Base-by-base conservation (phyloP, 2,888 invertebrate species). In the Oscheius sp. region DNA sequence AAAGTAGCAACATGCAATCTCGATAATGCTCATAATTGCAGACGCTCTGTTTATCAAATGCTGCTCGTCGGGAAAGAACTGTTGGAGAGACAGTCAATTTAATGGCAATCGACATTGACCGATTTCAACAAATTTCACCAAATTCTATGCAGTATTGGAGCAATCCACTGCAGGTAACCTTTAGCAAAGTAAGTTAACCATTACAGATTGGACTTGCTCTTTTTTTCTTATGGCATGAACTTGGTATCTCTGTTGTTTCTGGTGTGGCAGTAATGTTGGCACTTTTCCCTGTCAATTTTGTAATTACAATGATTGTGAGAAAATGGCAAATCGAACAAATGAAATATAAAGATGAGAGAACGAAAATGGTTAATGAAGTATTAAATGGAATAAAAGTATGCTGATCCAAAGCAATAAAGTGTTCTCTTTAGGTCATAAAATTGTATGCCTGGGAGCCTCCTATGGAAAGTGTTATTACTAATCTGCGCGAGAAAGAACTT, bases 221-320 rank as follows among this genome's bases (percentile, higher is more conserved):
- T 7, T 85, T 79, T 66, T 89, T 90, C 77, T 87, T 91, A 43
- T 91, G 89, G 89, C 78, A 88, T 78, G 89, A 90, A 74, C 86
- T 91, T 82, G 92, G 92, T 0, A 93, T 94, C 0, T 94, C 96
- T 0, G 95, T 96, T 0, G 89, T 98, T 16, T 95, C 96, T 59
- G 96, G 96, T 16, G 90, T 98, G 64, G 94, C 93, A 1, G 94
- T 97, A 46, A 95, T 98, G 95, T 93, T 98, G 52, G 92, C 97
- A 61, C 91, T 98, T 69, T 95, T 99, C 21, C 90, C 88, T 0
- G 73, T 87, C 77, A 88, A 88, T 72, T 88, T 87, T 61, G 49
- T 80, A 27, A 85, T 88, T 49, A 84, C 86, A 1, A 86, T 88
- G 84, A 74, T 84, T 16, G 86, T 85, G 12, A 58, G 86, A 16